phyloP scores from a whole-genome alignment of 1,140 invertebrate species.

The Dermatophagoides farinae region DNA sequence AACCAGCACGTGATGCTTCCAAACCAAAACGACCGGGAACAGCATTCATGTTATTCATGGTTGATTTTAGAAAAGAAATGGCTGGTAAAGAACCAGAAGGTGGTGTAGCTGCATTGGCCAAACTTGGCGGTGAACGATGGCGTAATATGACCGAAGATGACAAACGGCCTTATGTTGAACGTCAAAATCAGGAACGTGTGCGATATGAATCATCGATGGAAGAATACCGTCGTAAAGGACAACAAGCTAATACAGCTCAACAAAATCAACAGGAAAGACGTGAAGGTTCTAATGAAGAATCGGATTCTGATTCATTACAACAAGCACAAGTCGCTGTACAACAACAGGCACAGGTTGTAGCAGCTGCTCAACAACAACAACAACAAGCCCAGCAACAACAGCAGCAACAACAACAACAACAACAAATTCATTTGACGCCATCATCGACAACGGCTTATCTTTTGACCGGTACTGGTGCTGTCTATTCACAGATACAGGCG shows the following conservation, averaged over 20 bases:
- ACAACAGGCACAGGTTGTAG: not conserved
- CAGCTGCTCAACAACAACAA: not conserved
- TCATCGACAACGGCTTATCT: conserved; percentile 3
- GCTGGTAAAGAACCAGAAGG: conserved; percentile 23
- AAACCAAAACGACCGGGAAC: conserved; percentile 23
- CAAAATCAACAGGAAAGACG: not conserved
- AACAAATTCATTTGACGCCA: conserved; percentile 5
- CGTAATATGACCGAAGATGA: conserved; percentile 22
- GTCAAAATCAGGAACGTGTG: conserved; percentile 21
- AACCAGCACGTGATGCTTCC: conserved; percentile 21
- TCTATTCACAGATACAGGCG: conserved; percentile 6
- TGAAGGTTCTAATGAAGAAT: not conserved
- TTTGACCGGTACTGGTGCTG: conserved; percentile 1
- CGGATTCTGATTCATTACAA: not conserved
- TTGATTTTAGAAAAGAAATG: conserved; percentile 23
- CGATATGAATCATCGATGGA: conserved; percentile 21
- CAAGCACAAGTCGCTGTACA: not conserved
- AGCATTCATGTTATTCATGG: conserved; percentile 24
- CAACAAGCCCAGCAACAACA: not conserved
- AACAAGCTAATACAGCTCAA: not conserved
- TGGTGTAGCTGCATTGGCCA: conserved; percentile 23
- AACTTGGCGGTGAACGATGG: conserved; percentile 22
- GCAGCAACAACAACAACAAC: not conserved
- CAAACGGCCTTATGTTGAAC: conserved; percentile 22
- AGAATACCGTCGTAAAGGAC: conserved; percentile 21